Evolutionary conservation across 2,888 invertebrate species (phyloP), one percentile per base, ranked within the genome.

Genomic region (Pseudanteris insignis): DNA sequence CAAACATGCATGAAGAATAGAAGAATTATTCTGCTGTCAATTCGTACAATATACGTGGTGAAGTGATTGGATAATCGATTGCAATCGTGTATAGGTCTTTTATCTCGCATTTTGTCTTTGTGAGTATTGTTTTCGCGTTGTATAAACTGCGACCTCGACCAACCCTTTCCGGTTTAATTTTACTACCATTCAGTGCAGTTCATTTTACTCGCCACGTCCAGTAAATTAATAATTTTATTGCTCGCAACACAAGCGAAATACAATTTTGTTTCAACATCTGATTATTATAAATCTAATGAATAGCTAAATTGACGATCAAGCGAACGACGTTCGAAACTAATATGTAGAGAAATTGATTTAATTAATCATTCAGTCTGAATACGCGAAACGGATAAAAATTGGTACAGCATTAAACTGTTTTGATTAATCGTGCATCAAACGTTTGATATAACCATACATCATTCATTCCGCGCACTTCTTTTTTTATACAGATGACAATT

Each of bases 151-250:
- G 68, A 67, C 72, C 72, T 71, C 70, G 72, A 69, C 72, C 60
- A 67, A 67, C 72, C 72, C 67, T 67, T 64, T 72, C 72, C 72
- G 72, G 48, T 55, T 67, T 66, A 54, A 67, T 72, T 72, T 70
- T 67, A 66, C 67, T 67, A 67, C 44, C 32, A 47, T 50, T 37
- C 33, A 3, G 32, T 14, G 4, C 10, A 34, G 34, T 34, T 28
- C 40, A 41, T 38, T 51, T 34, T 40, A 40, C 40, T 33, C 15
- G 34, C 13, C 32, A 25, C 40, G 29, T 34, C 21, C 29, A 13
- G 44, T 40, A 59, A 46, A 59, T 59, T 37, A 59, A 29, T 41
- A 29, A 33, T 58, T 58, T 50, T 14, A 28, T 37, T 48, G 46
- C 29, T 9, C n/a, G 26, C n/a, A 6, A 26, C 26, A n/a, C n/a